A percentile compares a stretch with the other conserved stretches of the same genome.
phyloP scores from a whole-genome alignment of 2,113 vertebrate genomes.

The Menidia beryllina region DNA sequence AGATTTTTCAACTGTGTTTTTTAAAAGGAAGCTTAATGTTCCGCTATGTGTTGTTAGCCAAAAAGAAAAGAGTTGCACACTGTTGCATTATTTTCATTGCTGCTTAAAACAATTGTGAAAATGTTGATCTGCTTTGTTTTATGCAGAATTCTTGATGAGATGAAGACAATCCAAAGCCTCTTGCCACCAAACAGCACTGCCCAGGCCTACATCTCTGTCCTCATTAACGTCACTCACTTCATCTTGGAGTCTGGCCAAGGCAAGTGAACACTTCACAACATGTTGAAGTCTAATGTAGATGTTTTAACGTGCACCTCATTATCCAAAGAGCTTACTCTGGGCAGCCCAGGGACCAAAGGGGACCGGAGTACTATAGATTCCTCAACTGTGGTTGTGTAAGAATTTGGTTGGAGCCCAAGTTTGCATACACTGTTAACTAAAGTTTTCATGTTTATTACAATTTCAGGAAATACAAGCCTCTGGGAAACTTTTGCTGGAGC shows the following conservation, averaged over 20 bases:
- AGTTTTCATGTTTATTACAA: slow-evolving; percentile 21
- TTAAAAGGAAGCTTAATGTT: not conserved
- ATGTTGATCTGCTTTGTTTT: slow-evolving; percentile 37
- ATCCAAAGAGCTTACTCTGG: not conserved
- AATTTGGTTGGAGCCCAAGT: not conserved
- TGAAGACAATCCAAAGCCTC: slow-evolving; percentile 63
- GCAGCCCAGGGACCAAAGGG: not conserved
- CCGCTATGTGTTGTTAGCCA: slow-evolving; percentile 1
- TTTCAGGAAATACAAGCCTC: slow-evolving; percentile 68
- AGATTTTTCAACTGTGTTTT: not conserved
- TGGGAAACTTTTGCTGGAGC: slow-evolving; percentile 53
- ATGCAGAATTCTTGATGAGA: slow-evolving; percentile 72
- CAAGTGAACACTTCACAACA: slow-evolving; percentile 46
- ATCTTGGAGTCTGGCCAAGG: slow-evolving; percentile 71
- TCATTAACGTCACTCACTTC: slow-evolving; percentile 62
- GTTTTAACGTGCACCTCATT: slow-evolving; percentile 14
- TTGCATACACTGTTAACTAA: too few species aligned
- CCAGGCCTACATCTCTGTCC: slow-evolving; percentile 52
- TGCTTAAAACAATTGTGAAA: slow-evolving; percentile 2
- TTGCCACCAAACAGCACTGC: slow-evolving; percentile 66
- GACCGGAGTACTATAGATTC: slow-evolving; percentile 1
- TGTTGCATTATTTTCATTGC: not conserved
- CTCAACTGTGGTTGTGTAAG: too few species aligned
- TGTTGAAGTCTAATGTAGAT: slow-evolving; percentile 44
- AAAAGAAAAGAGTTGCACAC: not conserved